These are phyloP conservation scores for Ptiloglossa arizonensis DNA, from an alignment of 1,140 invertebrate genomes.

Conservation along the genomic window DNA sequence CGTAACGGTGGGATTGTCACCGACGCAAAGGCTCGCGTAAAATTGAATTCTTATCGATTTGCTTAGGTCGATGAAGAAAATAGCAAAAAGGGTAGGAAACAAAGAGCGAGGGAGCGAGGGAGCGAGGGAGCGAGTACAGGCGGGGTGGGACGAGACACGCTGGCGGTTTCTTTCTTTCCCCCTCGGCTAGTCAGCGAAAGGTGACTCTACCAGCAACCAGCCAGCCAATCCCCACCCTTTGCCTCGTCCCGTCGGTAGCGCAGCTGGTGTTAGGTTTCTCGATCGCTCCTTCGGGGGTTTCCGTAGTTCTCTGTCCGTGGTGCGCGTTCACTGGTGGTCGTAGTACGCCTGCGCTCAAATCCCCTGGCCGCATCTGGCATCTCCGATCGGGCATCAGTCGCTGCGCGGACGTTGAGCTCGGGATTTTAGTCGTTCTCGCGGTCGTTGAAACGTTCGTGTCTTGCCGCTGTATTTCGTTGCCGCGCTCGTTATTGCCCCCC, in stretches of 20 bases:
- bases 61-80: neutral
- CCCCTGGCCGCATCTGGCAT: no score
- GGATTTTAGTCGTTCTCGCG: conserved; percentile 46
- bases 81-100: neutral
- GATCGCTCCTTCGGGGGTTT: conserved; percentile 25
- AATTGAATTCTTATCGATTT: conserved; percentile 19
- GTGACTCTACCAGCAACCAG: conserved; percentile 44
- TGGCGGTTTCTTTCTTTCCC: neutral
- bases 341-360: no score
- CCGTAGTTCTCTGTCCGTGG: conserved; percentile 44
- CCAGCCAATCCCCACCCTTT: conserved; percentile 57
- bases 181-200: conserved; percentile 19
- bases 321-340: conserved; percentile 38
- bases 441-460: neutral
- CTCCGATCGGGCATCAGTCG: conserved; percentile 72
- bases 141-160: conserved; percentile 3
- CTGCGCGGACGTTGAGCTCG: conserved; percentile 66
- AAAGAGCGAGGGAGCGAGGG: neutral
- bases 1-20: no score
- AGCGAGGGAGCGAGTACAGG: neutral
- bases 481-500: neutral
- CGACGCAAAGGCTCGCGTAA: neutral
- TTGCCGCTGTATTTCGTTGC: neutral
- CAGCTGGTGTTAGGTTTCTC: conserved; percentile 53
- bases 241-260: conserved; percentile 44